These are phyloP conservation scores for Phortica magna DNA, from an alignment of 2,888 invertebrate genomes.

Conservation along the genomic window DNA sequence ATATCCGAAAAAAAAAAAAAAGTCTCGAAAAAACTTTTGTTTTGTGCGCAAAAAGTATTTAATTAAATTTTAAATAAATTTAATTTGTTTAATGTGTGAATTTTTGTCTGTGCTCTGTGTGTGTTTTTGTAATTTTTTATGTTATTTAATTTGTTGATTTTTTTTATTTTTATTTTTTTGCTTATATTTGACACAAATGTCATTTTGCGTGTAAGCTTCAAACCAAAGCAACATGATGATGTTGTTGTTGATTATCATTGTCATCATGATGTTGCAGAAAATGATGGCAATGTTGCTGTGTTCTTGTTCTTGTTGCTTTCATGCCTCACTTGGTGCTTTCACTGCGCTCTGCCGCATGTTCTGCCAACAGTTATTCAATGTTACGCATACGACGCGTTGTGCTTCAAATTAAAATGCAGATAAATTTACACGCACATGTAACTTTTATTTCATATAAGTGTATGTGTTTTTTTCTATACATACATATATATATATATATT, in stretches of 20 bases:
- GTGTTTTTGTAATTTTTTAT: too few relatives aligned
- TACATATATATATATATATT: too few relatives aligned
- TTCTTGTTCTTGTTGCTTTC: neutral
- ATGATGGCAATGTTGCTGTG: neutral
- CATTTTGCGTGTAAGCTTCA: neutral
- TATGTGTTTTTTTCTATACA: neutral
- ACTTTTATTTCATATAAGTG: neutral
- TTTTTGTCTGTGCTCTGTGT: too few relatives aligned
- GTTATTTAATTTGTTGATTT: too few relatives aligned
- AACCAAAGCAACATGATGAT: neutral
- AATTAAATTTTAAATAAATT: too few relatives aligned
- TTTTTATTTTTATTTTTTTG: neutral
- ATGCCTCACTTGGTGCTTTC: neutral
- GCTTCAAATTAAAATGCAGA: conserved; percentile 40
- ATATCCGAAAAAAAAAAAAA: neutral
- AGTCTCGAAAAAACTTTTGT: neutral
- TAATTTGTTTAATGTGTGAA: too few relatives aligned
- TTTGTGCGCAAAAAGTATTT: neutral
- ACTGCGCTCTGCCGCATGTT: conserved; percentile 13
- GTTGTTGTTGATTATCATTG: neutral
- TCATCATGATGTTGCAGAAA: neutral
- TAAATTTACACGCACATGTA: conserved; percentile 32
- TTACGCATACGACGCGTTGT: conserved; percentile 44
- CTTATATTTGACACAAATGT: conserved; percentile 14
- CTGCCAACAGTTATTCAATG: conserved; percentile 38